phyloP scores from a whole-genome alignment of 2,113 vertebrate species.

The Callipepla californica region DNA sequence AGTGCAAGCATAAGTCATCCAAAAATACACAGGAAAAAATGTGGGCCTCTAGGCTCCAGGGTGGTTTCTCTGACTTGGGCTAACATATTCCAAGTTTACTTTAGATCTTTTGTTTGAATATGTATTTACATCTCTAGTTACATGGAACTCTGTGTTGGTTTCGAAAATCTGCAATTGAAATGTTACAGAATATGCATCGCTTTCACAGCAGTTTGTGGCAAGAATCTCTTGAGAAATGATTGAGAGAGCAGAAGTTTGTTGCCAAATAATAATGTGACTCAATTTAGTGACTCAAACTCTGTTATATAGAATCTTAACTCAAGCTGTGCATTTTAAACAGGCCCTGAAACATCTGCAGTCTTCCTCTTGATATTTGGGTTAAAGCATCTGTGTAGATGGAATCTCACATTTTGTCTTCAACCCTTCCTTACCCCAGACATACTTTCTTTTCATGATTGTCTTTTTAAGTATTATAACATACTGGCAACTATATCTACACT shows the following conservation, averaged over 20 bases:
- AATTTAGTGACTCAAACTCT: conserved; percentile 73
- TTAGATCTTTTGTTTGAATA: not conserved
- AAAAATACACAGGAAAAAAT: not conserved
- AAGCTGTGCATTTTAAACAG: conserved; percentile 53
- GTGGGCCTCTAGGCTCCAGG: not conserved
- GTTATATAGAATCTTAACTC: conserved; percentile 54
- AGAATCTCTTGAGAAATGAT: conserved; percentile 59
- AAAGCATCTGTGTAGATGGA: not conserved
- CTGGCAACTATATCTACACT: not conserved
- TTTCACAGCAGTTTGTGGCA: conserved; percentile 45
- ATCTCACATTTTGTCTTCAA: not conserved
- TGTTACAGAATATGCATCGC: conserved; percentile 3
- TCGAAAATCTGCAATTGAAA: not conserved
- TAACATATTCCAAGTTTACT: not conserved
- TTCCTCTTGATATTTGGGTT: not conserved
- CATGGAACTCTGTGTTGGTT: not conserved
- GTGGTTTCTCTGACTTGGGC: not conserved
- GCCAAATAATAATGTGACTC: conserved; percentile 67
- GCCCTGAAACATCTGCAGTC: conserved; percentile 57
- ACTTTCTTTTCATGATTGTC: not conserved
- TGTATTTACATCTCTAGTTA: not conserved
- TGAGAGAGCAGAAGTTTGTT: conserved; percentile 28
- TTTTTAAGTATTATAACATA: not conserved
- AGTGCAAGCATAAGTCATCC: not conserved
- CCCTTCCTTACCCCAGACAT: not conserved